A percentile compares a stretch with the other conserved stretches of the same genome.
Evolutionary conservation across 2,113 vertebrate species (phyloP).

Genomic region (Lipotes vexillifer): DNA sequence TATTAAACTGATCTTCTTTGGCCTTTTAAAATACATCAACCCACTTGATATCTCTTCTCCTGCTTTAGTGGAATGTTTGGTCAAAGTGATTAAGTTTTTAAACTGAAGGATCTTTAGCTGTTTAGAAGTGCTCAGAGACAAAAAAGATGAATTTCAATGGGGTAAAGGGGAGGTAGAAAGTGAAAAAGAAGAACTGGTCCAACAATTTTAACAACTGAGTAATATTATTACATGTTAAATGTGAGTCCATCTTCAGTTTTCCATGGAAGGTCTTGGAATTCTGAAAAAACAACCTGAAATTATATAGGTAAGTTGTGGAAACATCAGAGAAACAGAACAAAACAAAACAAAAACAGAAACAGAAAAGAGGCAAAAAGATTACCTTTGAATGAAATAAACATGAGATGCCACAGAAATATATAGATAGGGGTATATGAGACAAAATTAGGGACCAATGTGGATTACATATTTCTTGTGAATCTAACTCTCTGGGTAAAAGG

Average conservation of each 20-base stretch:
- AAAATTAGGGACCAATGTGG: not conserved
- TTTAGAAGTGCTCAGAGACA: not conserved
- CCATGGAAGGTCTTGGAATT: not conserved
- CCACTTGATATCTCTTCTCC: no score
- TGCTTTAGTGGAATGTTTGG: not conserved
- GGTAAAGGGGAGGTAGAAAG: not conserved
- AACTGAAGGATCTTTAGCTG: not conserved
- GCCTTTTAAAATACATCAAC: not conserved
- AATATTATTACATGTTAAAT: not conserved
- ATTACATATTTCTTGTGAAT: no score
- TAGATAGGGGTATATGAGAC: not conserved
- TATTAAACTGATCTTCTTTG: not conserved
- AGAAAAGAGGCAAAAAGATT: not conserved
- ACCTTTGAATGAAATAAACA: not conserved
- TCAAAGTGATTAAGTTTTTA: not conserved
- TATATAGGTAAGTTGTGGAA: not conserved
- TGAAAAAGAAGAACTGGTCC: not conserved
- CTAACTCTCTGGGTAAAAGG: not conserved
- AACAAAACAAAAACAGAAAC: not conserved
- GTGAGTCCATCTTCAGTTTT: not conserved
- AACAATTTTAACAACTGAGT: not conserved
- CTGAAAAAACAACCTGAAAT: not conserved
- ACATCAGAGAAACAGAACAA: not conserved
- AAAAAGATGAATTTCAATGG: not conserved
- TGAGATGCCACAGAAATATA: not conserved